phyloP scores from a whole-genome alignment of 2,113 vertebrate species.

The Rhineura floridana region DNA sequence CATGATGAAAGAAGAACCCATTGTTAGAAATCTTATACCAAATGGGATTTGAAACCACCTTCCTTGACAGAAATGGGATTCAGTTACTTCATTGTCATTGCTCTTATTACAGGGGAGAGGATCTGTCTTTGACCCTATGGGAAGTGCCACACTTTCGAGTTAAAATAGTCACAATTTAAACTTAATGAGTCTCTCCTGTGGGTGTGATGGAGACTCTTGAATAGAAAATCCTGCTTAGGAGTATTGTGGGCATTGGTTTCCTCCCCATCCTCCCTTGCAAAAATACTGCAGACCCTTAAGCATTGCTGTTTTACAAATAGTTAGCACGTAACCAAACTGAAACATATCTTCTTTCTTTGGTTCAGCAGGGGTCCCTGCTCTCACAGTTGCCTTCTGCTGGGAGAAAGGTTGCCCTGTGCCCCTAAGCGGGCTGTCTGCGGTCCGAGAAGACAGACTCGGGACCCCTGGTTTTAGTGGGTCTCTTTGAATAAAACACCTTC shows the following conservation, averaged over 20 bases:
- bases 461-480: too few species aligned
- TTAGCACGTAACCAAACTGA: too few species aligned
- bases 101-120: constrained; percentile 29
- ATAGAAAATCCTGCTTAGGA: constrained; percentile 28
- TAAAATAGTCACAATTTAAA: background rate
- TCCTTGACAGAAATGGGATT: constrained; percentile 52
- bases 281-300: too few species aligned
- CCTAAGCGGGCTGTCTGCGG: too few species aligned
- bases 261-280: too few species aligned
- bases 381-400: too few species aligned
- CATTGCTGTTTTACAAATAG: too few species aligned
- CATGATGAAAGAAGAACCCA: constrained; percentile 53
- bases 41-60: constrained; percentile 56
- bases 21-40: constrained; percentile 54
- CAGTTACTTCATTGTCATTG: constrained; percentile 47
- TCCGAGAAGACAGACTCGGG: too few species aligned
- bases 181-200: constrained; percentile 20
- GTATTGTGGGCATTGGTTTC: constrained; percentile 15
- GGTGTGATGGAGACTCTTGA: background rate
- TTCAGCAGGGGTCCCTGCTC: too few species aligned
- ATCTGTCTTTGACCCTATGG: constrained; percentile 36
- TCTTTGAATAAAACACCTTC: too few species aligned
- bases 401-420: too few species aligned
- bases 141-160: background rate
- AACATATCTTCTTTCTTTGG: too few species aligned